phyloP scores from a whole-genome alignment of 2,888 invertebrate genomes.

The Drosophila recens region DNA sequence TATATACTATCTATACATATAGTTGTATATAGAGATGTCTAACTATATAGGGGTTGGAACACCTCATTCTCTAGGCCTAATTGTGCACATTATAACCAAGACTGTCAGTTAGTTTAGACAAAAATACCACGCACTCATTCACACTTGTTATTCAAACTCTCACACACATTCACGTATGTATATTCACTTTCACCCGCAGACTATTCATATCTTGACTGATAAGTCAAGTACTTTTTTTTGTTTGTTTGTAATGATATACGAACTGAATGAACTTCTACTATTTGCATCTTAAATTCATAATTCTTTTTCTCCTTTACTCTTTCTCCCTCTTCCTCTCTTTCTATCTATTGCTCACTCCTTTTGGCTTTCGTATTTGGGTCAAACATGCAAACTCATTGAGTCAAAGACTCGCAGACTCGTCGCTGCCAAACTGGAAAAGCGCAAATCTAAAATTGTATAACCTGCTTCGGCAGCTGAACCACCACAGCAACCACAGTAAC shows the following conservation, averaged over 20 bases:
- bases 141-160: constrained; percentile 31
- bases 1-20: constrained; percentile 4
- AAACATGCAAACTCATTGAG: constrained; percentile 78
- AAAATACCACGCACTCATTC: constrained; percentile 59
- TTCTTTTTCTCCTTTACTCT: constrained; percentile 29
- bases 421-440: constrained; percentile 73
- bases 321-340: neutral
- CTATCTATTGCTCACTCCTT: constrained; percentile 22
- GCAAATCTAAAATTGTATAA: constrained; percentile 78
- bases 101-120: constrained; percentile 18
- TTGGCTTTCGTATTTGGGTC: constrained; percentile 71
- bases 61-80: constrained; percentile 27
- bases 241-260: constrained; percentile 37
- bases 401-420: constrained; percentile 39
- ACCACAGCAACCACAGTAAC: constrained; percentile 21
- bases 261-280: constrained; percentile 22
- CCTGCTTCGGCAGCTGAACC: constrained; percentile 57
- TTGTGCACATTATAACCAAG: constrained; percentile 37
- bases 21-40: constrained; percentile 12
- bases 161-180: constrained; percentile 17
- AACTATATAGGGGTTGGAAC: constrained; percentile 48
- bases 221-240: constrained; percentile 47
- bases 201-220: constrained; percentile 44
- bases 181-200: constrained; percentile 72
- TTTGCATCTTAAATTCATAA: constrained; percentile 56